Conservation (phyloP, 92 coral and sea anemone species). For the Diadumene lineata region DNA sequence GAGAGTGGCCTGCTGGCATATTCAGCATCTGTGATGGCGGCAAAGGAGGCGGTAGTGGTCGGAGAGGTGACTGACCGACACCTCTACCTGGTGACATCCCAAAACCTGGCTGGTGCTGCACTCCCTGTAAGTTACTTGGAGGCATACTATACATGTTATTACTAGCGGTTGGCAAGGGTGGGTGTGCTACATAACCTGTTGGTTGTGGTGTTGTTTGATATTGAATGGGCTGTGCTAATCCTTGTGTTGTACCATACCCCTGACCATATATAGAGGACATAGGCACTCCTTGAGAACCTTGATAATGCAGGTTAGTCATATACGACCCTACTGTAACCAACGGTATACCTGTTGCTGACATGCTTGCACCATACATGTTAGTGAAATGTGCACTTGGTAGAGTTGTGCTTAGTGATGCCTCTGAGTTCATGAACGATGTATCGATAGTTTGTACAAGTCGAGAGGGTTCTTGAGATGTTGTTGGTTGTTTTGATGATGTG, state of each 20-base stretch:
- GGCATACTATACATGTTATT: slow-evolving; percentile 73
- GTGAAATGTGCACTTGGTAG: slow-evolving; percentile 11
- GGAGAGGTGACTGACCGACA: slow-evolving; percentile 61
- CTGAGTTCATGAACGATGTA: slow-evolving; percentile 56
- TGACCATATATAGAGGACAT: slow-evolving; percentile 62
- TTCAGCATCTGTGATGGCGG: slow-evolving; percentile 48
- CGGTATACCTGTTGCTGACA: slow-evolving; percentile 23
- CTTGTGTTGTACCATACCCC: slow-evolving; percentile 64
- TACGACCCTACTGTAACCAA: slow-evolving; percentile 35
- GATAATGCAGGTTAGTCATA: slow-evolving; percentile 35
- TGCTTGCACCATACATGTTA: slow-evolving; percentile 10
- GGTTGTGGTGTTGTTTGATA: slow-evolving; percentile 61
- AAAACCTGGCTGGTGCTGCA: slow-evolving; percentile 74
- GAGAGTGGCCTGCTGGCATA: slow-evolving; percentile 49
- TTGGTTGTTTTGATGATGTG: slow-evolving; percentile 43
- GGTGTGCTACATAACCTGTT: slow-evolving; percentile 60
- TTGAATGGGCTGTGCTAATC: slow-evolving; percentile 41
- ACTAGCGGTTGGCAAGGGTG: slow-evolving; percentile 50
- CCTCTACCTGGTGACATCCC: slow-evolving; percentile 56
- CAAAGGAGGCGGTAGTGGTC: slow-evolving; percentile 76
- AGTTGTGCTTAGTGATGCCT: background rate
- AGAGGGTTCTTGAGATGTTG: slow-evolving; percentile 52
- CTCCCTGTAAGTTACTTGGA: slow-evolving; percentile 46
- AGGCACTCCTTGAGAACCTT: slow-evolving; percentile 38
- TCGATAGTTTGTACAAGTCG: slow-evolving; percentile 60